phyloP scores from a whole-genome alignment of 2,113 vertebrate species.

The Sialia sialis region DNA sequence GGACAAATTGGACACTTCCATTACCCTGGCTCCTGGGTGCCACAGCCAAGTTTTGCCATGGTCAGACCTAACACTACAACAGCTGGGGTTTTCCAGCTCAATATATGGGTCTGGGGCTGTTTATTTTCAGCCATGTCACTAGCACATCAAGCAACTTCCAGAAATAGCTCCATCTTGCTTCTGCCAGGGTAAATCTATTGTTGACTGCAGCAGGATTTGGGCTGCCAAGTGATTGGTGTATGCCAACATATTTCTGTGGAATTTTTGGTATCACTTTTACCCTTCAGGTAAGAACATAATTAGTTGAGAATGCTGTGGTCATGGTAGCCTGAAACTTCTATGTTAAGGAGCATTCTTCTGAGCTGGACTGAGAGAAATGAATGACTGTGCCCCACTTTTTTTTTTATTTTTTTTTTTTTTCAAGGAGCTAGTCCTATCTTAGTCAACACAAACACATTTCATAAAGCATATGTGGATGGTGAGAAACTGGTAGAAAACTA shows the following conservation, averaged over 20 bases:
- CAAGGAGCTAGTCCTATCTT: constrained; percentile 1
- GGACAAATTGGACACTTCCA: neutral
- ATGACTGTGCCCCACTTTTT: neutral
- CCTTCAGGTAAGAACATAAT: neutral
- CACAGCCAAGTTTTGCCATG: neutral
- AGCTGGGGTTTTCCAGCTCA: neutral
- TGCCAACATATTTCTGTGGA: neutral
- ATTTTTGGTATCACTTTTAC: neutral
- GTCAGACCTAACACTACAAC: neutral
- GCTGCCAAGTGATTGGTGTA: neutral
- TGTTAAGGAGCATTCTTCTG: neutral
- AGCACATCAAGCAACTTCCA: neutral
- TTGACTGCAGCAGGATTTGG: neutral
- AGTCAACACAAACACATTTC: constrained; percentile 43
- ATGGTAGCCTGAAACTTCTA: neutral
- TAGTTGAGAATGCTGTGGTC: neutral
- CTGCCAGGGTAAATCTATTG: neutral
- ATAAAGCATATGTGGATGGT: constrained; percentile 4
- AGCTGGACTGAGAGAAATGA: neutral
- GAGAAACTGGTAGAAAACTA: constrained; percentile 32
- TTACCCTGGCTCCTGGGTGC: neutral
- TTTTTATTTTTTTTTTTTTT: constrained; percentile 38
- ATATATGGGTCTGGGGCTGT: neutral
- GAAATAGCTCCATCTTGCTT: neutral
- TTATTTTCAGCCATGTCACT: neutral